Evolutionary conservation across 2,888 invertebrate species (phyloP).

Genomic region (Eristalis arbustorum): DNA sequence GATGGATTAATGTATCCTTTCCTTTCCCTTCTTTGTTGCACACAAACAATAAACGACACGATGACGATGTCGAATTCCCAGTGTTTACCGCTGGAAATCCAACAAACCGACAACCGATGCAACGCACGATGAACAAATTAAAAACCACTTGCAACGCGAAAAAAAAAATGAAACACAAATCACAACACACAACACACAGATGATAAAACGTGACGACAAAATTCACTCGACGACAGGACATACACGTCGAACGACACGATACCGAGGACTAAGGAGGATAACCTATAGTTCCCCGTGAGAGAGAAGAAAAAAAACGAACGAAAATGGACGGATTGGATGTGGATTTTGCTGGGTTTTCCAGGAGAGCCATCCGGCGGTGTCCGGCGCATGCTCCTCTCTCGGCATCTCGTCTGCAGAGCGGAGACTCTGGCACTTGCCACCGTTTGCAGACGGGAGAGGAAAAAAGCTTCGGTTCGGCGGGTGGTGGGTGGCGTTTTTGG

Average conservation of each 20-base stretch:
- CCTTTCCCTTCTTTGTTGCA: neutral
- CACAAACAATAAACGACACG: neutral
- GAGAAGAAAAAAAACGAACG: slow-evolving; percentile 52
- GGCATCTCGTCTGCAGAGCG: slow-evolving; percentile 7
- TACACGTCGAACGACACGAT: slow-evolving; percentile 56
- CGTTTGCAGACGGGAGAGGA: slow-evolving; percentile 30
- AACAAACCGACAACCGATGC: slow-evolving; percentile 1
- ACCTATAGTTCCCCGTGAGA: slow-evolving; percentile 44
- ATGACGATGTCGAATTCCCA: neutral
- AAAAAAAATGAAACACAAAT: slow-evolving; percentile 12
- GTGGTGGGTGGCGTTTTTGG: neutral
- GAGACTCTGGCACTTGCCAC: no score
- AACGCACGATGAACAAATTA: no score
- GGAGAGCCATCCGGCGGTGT: slow-evolving; percentile 2
- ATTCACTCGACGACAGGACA: slow-evolving; percentile 56
- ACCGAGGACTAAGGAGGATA: slow-evolving; percentile 67
- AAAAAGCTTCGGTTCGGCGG: slow-evolving; percentile 16
- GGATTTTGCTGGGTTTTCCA: slow-evolving; percentile 39
- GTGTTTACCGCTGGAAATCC: slow-evolving; percentile 4
- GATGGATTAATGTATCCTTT: neutral
- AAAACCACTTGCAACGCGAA: no score
- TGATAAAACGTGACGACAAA: slow-evolving; percentile 43
- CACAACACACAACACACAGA: neutral
- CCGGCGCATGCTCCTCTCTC: neutral
- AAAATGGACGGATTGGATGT: slow-evolving; percentile 40